Base-by-base conservation (phyloP, 2,888 invertebrate species). In the Drosophila anceps region DNA sequence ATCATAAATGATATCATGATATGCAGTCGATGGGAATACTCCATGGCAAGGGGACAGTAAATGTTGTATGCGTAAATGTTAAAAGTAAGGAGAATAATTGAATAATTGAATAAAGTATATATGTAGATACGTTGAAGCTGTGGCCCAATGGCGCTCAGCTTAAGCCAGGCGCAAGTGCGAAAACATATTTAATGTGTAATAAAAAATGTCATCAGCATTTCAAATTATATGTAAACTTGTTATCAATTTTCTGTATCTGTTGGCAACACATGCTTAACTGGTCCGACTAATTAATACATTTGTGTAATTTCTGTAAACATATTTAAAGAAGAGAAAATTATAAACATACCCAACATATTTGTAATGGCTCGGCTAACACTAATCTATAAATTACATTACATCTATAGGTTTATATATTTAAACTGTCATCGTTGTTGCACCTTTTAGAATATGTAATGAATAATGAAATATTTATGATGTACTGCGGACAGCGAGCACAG, bases 11-110 rank as follows among this genome's bases (percentile, higher is more conserved):
- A 55, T 37, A 33, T 60, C 27, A 46, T 18, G 27, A 18, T 46
- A 43, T 31, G n/a, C 33, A 44, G 24, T 72, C 50, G 39, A 27
- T 68, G 50, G 63, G 5, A 46, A 48, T 27, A 62, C 27, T 39
- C 43, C 50, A 27, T 41, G 33, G 65, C 64, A 61, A 58, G n/a
- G 39, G 59, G 50, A 58, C 67, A 88, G 73, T 83, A 54, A 84
- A 78, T 86, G 84, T 84, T 84, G 84, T 81, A 69, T 76, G 61
- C 73, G 83, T 82, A 65, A 75, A 73, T 88, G 66, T 81, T 84
- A 79, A 62, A 54, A 66, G 69, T 46, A 72, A 51, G 53, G 44
- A 76, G 53, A 35, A 39, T 50, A 60, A 66, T 46, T 59, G 53
- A 35, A 39, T 50, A 60, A 66, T 46, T 59, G 48, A 62, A 63